Evolutionary conservation across 2,113 vertebrate species (phyloP).

Genomic region (Cyphomyrus plagiostoma): DNA sequence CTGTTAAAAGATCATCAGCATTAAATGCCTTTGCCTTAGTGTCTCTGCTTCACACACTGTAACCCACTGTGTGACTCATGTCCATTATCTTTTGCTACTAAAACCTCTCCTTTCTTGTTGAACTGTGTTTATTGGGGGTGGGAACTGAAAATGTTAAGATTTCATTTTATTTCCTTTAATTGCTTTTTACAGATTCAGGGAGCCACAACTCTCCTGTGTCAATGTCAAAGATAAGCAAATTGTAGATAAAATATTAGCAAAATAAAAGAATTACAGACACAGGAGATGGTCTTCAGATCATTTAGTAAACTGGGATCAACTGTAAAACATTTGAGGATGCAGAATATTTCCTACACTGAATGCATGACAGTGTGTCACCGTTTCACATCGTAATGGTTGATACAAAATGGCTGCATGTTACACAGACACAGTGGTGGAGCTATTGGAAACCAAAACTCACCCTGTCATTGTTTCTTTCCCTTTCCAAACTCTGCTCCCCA

Average conservation of each 20-base stretch:
- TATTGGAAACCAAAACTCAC: background rate
- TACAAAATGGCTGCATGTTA: background rate
- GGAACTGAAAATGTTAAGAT: too few relatives aligned
- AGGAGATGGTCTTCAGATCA: background rate
- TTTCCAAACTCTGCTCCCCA: background rate
- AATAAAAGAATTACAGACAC: background rate
- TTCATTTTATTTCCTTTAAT: too few relatives aligned
- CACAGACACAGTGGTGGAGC: background rate
- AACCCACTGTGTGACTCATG: background rate
- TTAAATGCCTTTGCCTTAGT: background rate
- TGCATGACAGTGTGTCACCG: background rate
- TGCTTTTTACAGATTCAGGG: background rate
- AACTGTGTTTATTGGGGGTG: background rate
- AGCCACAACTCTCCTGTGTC: too few relatives aligned
- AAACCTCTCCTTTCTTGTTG: background rate
- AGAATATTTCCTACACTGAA: background rate
- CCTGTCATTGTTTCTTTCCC: background rate
- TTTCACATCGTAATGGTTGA: background rate
- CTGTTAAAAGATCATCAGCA: background rate
- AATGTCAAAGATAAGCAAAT: background rate
- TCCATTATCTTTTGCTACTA: background rate
- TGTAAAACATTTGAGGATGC: background rate
- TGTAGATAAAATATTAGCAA: background rate
- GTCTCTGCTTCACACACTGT: background rate
- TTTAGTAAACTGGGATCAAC: background rate